Evolutionary conservation across 2,797 vertebrate species (phyloP).

Genomic region (Malurus splendens): DNA sequence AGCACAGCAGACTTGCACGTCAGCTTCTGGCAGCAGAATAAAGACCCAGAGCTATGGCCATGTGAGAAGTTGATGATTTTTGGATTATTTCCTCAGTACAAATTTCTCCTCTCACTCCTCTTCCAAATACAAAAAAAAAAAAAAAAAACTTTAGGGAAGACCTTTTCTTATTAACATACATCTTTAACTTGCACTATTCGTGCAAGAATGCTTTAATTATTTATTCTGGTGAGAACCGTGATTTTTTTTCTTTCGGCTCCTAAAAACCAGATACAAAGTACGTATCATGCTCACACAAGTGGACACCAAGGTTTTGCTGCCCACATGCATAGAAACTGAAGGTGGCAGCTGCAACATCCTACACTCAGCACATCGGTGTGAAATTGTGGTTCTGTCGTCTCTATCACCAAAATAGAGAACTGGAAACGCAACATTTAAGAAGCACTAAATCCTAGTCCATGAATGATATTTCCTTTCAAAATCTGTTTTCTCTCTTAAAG

Average conservation of each 20-base stretch:
- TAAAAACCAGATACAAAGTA: background rate
- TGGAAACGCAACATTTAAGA: background rate
- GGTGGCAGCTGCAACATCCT: background rate
- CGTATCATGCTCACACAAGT: background rate
- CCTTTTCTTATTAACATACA: background rate
- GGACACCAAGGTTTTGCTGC: background rate
- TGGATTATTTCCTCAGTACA: slow-evolving; percentile 20
- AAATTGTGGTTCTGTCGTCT: background rate
- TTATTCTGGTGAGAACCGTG: background rate
- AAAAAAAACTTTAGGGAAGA: background rate
- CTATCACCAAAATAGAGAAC: background rate
- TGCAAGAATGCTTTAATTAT: background rate
- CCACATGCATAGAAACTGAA: background rate
- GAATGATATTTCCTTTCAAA: background rate
- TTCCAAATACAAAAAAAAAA: background rate
- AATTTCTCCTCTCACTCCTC: background rate
- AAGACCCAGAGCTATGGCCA: background rate
- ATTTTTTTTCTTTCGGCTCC: background rate
- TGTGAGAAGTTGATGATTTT: background rate
- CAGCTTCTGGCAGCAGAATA: slow-evolving; percentile 8
- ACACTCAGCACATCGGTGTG: background rate
- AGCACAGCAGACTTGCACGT: background rate
- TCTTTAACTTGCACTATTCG: background rate
- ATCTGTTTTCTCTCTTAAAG: background rate
- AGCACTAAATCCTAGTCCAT: background rate